phyloP scores from a whole-genome alignment of 2,888 invertebrate genomes.

The Prenolepis imparis region DNA sequence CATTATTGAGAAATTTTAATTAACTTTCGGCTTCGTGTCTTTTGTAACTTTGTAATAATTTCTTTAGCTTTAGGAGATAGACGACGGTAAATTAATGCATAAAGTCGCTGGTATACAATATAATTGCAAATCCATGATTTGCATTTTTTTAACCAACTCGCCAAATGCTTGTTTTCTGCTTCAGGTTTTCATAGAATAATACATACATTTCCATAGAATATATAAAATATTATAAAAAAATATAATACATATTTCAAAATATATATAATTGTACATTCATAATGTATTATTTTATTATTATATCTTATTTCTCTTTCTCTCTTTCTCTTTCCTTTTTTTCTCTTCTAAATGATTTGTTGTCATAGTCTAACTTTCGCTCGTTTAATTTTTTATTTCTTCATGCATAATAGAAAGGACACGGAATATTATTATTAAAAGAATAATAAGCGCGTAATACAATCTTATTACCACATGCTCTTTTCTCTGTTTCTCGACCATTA shows the following conservation, averaged over 20 bases:
- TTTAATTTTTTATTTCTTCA: not conserved
- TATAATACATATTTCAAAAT: constrained; percentile 4
- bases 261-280: not conserved
- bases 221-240: constrained; percentile 6
- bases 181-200: not conserved
- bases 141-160: constrained; percentile 49
- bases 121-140: constrained; percentile 54
- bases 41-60: constrained; percentile 56
- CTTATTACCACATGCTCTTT: constrained; percentile 34
- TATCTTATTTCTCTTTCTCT: not conserved
- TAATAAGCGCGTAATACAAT: constrained; percentile 26
- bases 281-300: not conserved
- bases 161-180: constrained; percentile 16
- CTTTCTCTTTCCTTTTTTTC: not conserved
- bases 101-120: constrained; percentile 40
- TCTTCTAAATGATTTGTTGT: not conserved
- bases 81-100: constrained; percentile 47
- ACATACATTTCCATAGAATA: not conserved
- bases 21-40: constrained; percentile 52
- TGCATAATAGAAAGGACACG: constrained; percentile 12
- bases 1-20: constrained; percentile 67
- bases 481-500: constrained; percentile 33
- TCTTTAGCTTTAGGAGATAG: constrained; percentile 43
- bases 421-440: constrained; percentile 36
- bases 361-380: not conserved